phyloP scores from a whole-genome alignment of 2,113 vertebrate genomes.

The Mastomys natalensis region DNA sequence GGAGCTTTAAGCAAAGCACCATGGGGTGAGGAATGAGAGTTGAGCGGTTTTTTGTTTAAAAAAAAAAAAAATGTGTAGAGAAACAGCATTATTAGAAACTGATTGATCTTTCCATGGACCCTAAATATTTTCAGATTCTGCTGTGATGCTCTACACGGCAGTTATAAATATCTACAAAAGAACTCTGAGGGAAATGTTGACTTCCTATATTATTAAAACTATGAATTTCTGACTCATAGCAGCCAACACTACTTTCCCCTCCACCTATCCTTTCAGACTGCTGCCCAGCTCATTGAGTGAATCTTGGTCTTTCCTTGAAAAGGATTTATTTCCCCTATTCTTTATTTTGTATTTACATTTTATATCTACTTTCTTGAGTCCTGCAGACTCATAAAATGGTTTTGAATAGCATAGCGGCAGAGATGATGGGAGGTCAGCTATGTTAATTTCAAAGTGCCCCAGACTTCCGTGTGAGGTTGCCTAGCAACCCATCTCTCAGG shows the following conservation, averaged over 20 bases:
- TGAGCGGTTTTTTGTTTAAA: constrained; percentile 10
- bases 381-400: constrained; percentile 72
- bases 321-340: constrained; percentile 69
- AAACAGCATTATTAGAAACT: background rate
- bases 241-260: background rate
- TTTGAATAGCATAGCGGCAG: constrained; percentile 81
- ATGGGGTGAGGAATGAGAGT: background rate
- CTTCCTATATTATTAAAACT: constrained; percentile 41
- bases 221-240: constrained; percentile 34
- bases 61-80: background rate
- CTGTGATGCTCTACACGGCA: background rate
- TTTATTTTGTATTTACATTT: constrained; percentile 74
- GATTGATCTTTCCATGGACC: constrained; percentile 22
- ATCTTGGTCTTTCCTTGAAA: constrained; percentile 47
- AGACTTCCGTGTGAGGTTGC: constrained; percentile 86
- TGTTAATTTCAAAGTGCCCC: constrained; percentile 87
- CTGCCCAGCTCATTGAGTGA: constrained; percentile 18
- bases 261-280: constrained; percentile 23
- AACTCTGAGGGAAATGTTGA: background rate
- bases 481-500: constrained; percentile 88
- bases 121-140: constrained; percentile 42
- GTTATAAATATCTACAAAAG: constrained; percentile 40
- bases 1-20: background rate
- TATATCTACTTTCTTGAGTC: constrained; percentile 60
- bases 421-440: constrained; percentile 84